These are phyloP conservation scores for Chalcosyrphus nemorum DNA, from an alignment of 2,888 invertebrate species.

Conservation along the genomic window DNA sequence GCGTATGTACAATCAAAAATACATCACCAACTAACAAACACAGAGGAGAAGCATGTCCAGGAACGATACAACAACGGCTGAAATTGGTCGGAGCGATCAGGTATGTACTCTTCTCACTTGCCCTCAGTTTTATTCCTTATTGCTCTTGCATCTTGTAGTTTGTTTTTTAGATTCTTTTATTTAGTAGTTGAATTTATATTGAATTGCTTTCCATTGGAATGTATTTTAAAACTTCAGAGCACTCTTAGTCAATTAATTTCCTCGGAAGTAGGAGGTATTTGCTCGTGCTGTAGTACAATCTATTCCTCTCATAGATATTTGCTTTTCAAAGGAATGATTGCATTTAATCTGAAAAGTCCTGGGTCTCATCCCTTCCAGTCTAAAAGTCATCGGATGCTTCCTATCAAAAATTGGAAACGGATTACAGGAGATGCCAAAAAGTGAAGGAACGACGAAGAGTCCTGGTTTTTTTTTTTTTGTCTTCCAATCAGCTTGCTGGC, in stretches of 20 bases:
- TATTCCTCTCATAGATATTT: slow-evolving; percentile 3
- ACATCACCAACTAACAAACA: slow-evolving; percentile 46
- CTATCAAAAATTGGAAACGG: slow-evolving; percentile 50
- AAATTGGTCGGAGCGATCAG: slow-evolving; percentile 69
- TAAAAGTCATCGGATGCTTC: slow-evolving; percentile 15
- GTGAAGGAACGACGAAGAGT: not conserved
- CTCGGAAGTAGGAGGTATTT: slow-evolving; percentile 26
- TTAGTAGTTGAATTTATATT: slow-evolving; percentile 47
- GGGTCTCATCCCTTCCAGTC: slow-evolving; percentile 9
- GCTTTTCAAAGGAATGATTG: slow-evolving; percentile 27
- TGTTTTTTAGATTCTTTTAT: slow-evolving; percentile 9
- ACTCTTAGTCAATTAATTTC: slow-evolving; percentile 43
- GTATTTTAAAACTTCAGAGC: slow-evolving; percentile 7
- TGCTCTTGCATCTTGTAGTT: slow-evolving; percentile 56
- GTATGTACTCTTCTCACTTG: slow-evolving; percentile 31
- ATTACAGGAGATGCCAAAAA: slow-evolving; percentile 23
- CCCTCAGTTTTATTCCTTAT: not conserved
- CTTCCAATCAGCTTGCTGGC: slow-evolving; percentile 52
- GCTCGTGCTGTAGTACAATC: not conserved
- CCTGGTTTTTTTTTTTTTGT: slow-evolving; percentile 10
- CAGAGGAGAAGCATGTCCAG: slow-evolving; percentile 65
- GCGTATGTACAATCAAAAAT: slow-evolving; percentile 67
- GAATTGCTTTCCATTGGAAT: slow-evolving; percentile 39
- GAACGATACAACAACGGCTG: slow-evolving; percentile 66
- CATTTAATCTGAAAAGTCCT: slow-evolving; percentile 32